A percentile compares a stretch with the other conserved stretches of the same genome.
Evolutionary conservation across 2,797 vertebrate species (phyloP).

Genomic region (Clarias pachynema): DNA sequence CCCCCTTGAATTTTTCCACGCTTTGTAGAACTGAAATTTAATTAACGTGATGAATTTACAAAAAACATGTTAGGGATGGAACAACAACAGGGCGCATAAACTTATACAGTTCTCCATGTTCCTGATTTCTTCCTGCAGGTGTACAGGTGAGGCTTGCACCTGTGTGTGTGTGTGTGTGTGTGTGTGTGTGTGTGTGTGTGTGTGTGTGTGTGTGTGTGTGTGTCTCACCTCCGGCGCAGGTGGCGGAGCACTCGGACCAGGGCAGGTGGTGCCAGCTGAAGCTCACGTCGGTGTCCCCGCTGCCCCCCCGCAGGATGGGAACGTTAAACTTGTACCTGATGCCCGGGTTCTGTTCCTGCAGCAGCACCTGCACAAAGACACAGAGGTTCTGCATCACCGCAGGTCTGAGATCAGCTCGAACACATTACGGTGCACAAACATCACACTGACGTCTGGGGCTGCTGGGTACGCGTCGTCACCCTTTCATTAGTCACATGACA

Average conservation of each 20-base stretch:
- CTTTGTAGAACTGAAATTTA: not conserved
- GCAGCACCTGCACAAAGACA: slow-evolving; percentile 84
- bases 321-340: slow-evolving; percentile 96
- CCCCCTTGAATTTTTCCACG: not conserved
- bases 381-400: not conserved
- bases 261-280: slow-evolving; percentile 93
- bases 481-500: too few species aligned
- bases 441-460: too few species aligned
- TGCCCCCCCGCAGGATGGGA: slow-evolving; percentile 92
- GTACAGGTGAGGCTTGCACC: not conserved
- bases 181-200: not conserved
- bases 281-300: slow-evolving; percentile 95
- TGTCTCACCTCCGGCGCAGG: slow-evolving; percentile 91
- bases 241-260: slow-evolving; percentile 96
- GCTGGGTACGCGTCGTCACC: too few species aligned
- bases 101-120: not conserved
- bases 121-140: not conserved
- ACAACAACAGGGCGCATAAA: not conserved
- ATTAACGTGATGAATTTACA: not conserved
- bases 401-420: not conserved
- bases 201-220: not conserved
- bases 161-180: not conserved
- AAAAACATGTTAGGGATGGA: not conserved
- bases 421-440: not conserved
- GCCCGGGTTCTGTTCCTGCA: slow-evolving; percentile 97